phyloP scores from a whole-genome alignment of 1,140 invertebrate species.

The Bombus superbus region DNA sequence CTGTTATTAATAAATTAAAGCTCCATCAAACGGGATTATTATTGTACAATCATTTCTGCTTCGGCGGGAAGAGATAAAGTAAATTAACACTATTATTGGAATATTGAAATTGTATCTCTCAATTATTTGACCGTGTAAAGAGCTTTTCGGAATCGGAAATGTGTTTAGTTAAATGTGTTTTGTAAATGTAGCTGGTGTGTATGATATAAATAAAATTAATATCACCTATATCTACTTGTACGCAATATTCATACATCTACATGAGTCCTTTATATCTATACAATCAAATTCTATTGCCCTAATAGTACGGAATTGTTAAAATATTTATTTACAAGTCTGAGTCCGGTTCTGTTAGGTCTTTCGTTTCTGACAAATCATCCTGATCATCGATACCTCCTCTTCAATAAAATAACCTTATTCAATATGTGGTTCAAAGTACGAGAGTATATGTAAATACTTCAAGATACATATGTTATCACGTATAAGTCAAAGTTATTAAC shows the following conservation, averaged over 20 bases:
- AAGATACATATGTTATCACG: constrained; percentile 11
- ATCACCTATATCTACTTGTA: constrained; percentile 6
- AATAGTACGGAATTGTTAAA: not conserved
- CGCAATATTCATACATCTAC: not conserved
- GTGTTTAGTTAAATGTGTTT: not conserved
- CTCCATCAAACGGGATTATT: not conserved
- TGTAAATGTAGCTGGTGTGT: not conserved
- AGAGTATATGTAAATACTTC: constrained; percentile 4
- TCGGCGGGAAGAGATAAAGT: not conserved
- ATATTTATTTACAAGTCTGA: constrained; percentile 12
- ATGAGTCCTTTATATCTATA: not conserved
- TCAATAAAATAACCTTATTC: constrained; percentile 21
- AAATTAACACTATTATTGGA: not conserved
- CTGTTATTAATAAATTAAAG: not conserved
- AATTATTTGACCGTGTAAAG: not conserved
- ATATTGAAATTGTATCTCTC: constrained; percentile 21
- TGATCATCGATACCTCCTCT: not conserved
- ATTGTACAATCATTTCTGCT: not conserved
- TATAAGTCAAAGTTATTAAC: constrained; percentile 38
- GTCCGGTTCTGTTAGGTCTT: constrained; percentile 3
- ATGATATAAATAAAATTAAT: constrained; percentile 9
- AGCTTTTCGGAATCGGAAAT: not conserved
- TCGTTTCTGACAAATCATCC: too few species aligned
- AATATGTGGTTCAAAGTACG: not conserved
- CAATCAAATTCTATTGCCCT: not conserved